Evolutionary conservation across 1,140 invertebrate species (phyloP), one percentile per base, ranked within the genome.

Genomic region (Coenobita brevimanus): DNA sequence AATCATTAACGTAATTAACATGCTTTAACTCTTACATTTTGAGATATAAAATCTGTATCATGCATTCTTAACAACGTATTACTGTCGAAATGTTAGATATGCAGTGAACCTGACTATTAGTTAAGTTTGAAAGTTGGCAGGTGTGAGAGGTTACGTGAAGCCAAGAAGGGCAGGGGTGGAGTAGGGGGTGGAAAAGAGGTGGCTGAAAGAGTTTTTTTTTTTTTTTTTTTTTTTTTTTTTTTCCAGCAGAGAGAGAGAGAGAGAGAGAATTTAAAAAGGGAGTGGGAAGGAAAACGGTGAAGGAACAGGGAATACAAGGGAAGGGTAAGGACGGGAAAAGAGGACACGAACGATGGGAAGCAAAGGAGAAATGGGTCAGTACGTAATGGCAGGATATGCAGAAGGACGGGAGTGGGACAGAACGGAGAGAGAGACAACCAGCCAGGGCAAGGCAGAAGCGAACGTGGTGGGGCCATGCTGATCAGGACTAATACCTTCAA

Each of bases 351-450:
- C 8, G 64, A 67, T 13, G 27, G 27, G 15, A 67, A 24, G 27
- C 13, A 67, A 24, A 33, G 38, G 69, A 36, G 4, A 3, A 27
- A 8, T 30, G 33, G n/a, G 30, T 30, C 33, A n/a, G 36, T 30
- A 38, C 33, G 57, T 21, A 38, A 33, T 13, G 30, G 69, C 3
- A 33, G 69, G 69, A 38, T 21, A 38, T 30, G 41, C n/a, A n/a
- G 54, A n/a, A 10, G 54, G 54, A 57, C 54, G 54, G 54, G 54
- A 10, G 54, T 10, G 54, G 10, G n/a, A 57, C 13, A 57, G 54
- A n/a, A 57, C 54, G 54, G 54, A 57, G n/a, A n/a, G 54, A 57
- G 54, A 57, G 54, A 57, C n/a, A n/a, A n/a, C n/a, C n/a, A n/a
- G n/a, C n/a, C n/a, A n/a, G 54, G n/a, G 54, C 13, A 57, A 57